Conservation (phyloP, 2,113 vertebrate species). For the Neodontobutis hainanensis region DNA sequence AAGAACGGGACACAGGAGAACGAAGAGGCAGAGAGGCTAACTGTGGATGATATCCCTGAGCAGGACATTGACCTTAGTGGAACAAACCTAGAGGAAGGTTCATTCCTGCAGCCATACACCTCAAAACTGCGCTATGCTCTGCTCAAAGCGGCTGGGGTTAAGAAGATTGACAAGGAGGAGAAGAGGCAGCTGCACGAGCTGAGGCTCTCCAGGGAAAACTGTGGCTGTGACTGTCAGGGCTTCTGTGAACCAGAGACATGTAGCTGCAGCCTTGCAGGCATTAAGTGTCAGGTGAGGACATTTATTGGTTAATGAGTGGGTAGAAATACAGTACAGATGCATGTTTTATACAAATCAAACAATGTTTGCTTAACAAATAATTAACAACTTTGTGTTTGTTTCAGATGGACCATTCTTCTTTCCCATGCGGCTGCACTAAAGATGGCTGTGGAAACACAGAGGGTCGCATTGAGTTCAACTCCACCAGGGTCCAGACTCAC, state of each 20-base stretch:
- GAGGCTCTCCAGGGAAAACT: constrained; percentile 90
- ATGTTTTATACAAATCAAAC: too few species aligned
- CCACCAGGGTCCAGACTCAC: constrained; percentile 91
- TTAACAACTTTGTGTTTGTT: constrained; percentile 5
- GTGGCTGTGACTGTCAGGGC: constrained; percentile 90
- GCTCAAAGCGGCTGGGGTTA: constrained; percentile 88
- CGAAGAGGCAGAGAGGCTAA: constrained; percentile 85
- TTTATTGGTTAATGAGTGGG: not conserved
- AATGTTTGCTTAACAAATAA: too few species aligned
- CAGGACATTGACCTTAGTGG: constrained; percentile 82
- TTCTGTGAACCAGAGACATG: constrained; percentile 96
- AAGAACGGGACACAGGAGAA: constrained; percentile 84
- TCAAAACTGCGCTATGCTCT: constrained; percentile 86
- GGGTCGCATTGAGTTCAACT: constrained; percentile 95
- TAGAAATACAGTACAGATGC: not conserved
- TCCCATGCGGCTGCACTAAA: constrained; percentile 94
- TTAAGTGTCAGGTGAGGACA: constrained; percentile 92
- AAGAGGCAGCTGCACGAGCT: constrained; percentile 90
- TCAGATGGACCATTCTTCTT: constrained; percentile 96
- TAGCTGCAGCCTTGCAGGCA: constrained; percentile 91
- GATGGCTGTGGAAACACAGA: constrained; percentile 91
- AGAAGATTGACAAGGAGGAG: constrained; percentile 94
- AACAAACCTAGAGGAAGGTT: constrained; percentile 82
- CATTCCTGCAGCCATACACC: constrained; percentile 89
- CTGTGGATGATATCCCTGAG: constrained; percentile 87